Conservation (phyloP, 2,888 invertebrate species). For the Amaurobius ferox region DNA sequence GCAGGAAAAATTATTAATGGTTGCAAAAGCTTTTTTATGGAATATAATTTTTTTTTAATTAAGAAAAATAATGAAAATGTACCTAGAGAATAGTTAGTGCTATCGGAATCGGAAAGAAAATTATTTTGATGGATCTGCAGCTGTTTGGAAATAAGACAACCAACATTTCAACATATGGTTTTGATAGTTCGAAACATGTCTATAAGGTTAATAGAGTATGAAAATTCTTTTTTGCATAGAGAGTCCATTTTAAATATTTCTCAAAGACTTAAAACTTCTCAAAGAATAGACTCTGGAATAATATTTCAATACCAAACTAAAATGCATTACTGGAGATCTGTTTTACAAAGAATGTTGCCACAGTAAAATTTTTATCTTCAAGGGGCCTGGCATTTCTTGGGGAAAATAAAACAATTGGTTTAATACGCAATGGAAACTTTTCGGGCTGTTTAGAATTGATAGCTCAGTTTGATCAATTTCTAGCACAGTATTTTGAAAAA, state of each 20-base stretch:
- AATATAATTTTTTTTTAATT: background rate
- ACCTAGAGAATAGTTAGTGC: background rate
- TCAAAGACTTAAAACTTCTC: background rate
- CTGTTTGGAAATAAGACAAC: background rate
- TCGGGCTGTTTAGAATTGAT: slow-evolving; percentile 75
- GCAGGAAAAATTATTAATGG: background rate
- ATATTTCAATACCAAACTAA: background rate
- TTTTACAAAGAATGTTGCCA: slow-evolving; percentile 63
- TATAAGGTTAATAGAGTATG: background rate
- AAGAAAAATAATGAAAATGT: background rate
- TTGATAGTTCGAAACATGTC: too few relatives aligned
- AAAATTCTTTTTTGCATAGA: background rate
- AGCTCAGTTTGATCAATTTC: slow-evolving; percentile 76
- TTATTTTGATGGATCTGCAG: background rate
- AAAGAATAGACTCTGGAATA: background rate
- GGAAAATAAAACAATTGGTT: slow-evolving; percentile 74
- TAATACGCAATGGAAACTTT: slow-evolving; percentile 75
- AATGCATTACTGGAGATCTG: background rate
- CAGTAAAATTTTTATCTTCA: slow-evolving; percentile 74
- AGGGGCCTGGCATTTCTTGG: slow-evolving; percentile 75
- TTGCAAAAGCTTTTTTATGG: background rate
- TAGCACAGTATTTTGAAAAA: slow-evolving; percentile 74
- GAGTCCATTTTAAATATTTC: background rate
- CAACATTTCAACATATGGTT: background rate
- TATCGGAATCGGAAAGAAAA: background rate